Conservation (phyloP, 1,140 invertebrate genomes). For the Zaprionus nigranus region DNA sequence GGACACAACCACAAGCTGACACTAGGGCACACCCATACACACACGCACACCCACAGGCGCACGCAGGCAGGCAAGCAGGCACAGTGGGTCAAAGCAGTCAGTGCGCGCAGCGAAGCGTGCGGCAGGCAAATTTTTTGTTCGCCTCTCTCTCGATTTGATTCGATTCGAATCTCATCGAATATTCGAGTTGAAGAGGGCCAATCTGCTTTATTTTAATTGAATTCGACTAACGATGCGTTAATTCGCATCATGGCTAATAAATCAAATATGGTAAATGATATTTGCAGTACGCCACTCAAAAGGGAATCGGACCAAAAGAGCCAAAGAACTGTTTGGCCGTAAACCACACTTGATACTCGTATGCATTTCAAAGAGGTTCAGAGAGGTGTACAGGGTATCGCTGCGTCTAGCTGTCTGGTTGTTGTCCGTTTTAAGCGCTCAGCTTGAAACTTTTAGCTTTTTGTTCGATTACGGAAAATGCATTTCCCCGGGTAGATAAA, state of each 20-base stretch:
- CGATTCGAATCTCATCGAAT: background rate
- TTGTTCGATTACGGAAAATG: constrained; percentile 8
- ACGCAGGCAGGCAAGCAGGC: background rate
- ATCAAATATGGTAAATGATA: background rate
- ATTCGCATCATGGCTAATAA: background rate
- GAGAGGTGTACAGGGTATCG: background rate
- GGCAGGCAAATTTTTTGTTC: constrained; percentile 3
- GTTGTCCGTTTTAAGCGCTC: background rate
- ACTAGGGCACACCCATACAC: constrained; percentile 26
- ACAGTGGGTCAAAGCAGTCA: constrained; percentile 12
- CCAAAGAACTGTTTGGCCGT: too few species aligned
- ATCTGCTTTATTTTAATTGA: constrained; percentile 23
- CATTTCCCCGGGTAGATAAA: constrained; percentile 7
- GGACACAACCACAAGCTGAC: constrained; percentile 9
- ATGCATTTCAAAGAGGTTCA: too few species aligned
- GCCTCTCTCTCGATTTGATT: background rate
- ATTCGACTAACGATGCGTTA: background rate
- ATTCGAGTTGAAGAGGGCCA: constrained; percentile 6
- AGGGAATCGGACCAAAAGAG: too few species aligned
- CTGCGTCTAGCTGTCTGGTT: background rate
- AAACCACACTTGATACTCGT: too few species aligned
- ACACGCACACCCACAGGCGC: constrained; percentile 8
- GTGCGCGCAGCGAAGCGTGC: background rate
- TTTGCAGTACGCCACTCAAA: background rate
- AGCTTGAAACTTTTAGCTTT: constrained; percentile 8